phyloP scores from a whole-genome alignment of 1,140 invertebrate species.

The Neomicropteryx cornuta region DNA sequence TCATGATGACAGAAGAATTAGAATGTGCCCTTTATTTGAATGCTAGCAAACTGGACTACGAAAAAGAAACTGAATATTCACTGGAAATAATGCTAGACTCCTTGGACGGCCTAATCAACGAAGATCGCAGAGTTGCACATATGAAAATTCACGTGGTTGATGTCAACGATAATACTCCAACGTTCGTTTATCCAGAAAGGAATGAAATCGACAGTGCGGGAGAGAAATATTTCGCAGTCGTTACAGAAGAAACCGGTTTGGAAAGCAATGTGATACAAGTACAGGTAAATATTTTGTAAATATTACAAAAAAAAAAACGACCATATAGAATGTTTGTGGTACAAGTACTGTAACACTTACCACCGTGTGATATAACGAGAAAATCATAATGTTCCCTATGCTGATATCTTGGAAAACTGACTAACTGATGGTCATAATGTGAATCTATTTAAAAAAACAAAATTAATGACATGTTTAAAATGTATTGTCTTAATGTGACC shows the following conservation, averaged over 20 bases:
- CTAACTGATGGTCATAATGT: too few species aligned
- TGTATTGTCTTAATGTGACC: too few species aligned
- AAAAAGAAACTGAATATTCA: constrained; percentile 57
- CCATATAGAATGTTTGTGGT: too few species aligned
- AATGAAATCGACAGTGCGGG: constrained; percentile 27
- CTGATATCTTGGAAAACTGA: too few species aligned
- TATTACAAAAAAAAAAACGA: too few species aligned
- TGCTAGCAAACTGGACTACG: constrained; percentile 59
- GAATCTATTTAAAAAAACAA: too few species aligned
- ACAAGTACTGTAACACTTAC: too few species aligned
- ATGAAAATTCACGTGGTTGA: constrained; percentile 75
- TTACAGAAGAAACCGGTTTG: constrained; percentile 57
- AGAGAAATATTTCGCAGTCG: constrained; percentile 43
- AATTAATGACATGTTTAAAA: too few species aligned
- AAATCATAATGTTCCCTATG: too few species aligned
- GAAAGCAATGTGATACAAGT: constrained; percentile 65
- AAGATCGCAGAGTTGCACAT: constrained; percentile 56
- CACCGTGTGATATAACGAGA: too few species aligned
- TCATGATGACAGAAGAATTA: constrained; percentile 60
- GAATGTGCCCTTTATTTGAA: constrained; percentile 68
- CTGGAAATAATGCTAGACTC: constrained; percentile 68
- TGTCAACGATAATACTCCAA: constrained; percentile 77
- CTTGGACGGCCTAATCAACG: constrained; percentile 64
- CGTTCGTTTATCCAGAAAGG: constrained; percentile 60
- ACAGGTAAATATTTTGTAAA: constrained; percentile 37